A percentile compares a stretch with the other conserved stretches of the same genome.
Evolutionary conservation across 2,888 invertebrate genomes (phyloP).

Genomic region (Ophion costatus): DNA sequence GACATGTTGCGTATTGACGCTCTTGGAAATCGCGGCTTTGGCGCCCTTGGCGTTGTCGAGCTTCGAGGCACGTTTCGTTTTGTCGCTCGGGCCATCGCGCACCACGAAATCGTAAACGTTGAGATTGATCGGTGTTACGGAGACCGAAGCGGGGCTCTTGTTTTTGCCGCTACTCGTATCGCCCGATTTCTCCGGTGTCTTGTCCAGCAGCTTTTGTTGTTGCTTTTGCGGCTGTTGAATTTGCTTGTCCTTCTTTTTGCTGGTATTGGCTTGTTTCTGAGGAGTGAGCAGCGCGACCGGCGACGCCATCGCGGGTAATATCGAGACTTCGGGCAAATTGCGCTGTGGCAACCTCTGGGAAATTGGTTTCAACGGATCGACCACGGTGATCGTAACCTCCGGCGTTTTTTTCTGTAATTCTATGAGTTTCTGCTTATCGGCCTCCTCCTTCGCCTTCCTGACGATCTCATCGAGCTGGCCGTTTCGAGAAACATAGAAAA

Average conservation of each 20-base stretch:
- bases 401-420: conserved; percentile 83
- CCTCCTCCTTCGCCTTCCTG: conserved; percentile 82
- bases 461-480: conserved; percentile 83
- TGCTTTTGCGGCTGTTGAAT: conserved; percentile 67
- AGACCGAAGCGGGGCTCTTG: conserved; percentile 59
- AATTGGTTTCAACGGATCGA: conserved; percentile 81
- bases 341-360: conserved; percentile 77
- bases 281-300: conserved; percentile 24
- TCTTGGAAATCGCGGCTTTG: conserved; percentile 61
- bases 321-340: conserved; percentile 81
- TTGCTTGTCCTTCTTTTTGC: conserved; percentile 72
- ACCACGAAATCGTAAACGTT: conserved; percentile 58
- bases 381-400: conserved; percentile 84
- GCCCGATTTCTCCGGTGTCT: conserved; percentile 32
- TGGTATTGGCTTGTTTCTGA: conserved; percentile 65
- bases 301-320: conserved; percentile 76
- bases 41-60: conserved; percentile 44
- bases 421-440: conserved; percentile 81
- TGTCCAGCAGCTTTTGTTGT: conserved; percentile 58
- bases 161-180: conserved; percentile 61
- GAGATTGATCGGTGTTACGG: conserved; percentile 54
- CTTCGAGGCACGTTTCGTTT: conserved; percentile 23
- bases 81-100: conserved; percentile 27
- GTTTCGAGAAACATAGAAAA: conserved; percentile 14
- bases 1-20: conserved; percentile 61